Evolutionary conservation across 2,888 invertebrate genomes (phyloP), one percentile per base, ranked within the genome.

Genomic region (Mimumesa dahlbomi): DNA sequence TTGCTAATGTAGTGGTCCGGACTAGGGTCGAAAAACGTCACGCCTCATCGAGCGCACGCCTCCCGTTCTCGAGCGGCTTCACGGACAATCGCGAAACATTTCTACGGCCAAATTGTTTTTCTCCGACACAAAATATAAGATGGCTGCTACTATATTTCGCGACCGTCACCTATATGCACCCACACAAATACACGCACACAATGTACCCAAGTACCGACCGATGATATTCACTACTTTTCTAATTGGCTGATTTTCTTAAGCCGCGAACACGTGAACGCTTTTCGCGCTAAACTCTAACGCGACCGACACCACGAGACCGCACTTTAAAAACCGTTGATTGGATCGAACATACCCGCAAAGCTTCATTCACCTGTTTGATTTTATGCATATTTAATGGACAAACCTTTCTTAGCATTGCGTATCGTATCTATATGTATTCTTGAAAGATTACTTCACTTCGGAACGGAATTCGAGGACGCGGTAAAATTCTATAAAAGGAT

Each of bases 91-190:
- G 74, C 85, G 86, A 85, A 84, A 85, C 89, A 89, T 89, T 88
- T 88, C 85, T 85, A 87, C 84, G 82, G 85, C 82, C 85, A 84
- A 83, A 88, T 80, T 88, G 89, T 89, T 89, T 88, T 89, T 88
- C 88, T 88, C 84, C 84, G 87, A 89, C 88, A 87, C 89, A 89
- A 89, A 89, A 89, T 89, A 89, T 89, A 89, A 89, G 89, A 89
- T 89, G 89, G 89, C 89, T 88, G 88, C 88, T 86, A 83, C 87
- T 87, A 87, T 87, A 87, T 87, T 84, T 82, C 80, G 62, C 80
- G 80, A 79, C 79, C 59, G 62, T 66, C 73, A 80, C 73, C 69
- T 69, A 75, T 59, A 82, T 68, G 52, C 59, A 56, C 68, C 40
- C 48, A 52, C 40, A 81, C 70, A 52, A 48, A 53, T 63, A 64